Evolutionary conservation across 2,113 vertebrate species (phyloP).

Genomic region (Peucedramus taeniatus): DNA sequence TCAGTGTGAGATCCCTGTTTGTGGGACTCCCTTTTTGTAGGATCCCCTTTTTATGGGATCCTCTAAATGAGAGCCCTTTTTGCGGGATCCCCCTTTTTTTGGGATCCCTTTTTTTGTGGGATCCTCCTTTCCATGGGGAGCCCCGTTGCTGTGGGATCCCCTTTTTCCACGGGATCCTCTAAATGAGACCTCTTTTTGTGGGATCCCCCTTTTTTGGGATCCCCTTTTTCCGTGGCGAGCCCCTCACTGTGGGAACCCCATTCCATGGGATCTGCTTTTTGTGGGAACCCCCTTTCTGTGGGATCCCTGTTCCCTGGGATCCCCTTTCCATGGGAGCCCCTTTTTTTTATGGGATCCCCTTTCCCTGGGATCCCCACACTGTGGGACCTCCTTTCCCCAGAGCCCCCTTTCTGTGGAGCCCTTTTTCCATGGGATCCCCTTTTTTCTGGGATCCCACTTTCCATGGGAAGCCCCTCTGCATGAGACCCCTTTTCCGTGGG

Average conservation of each 20-base stretch:
- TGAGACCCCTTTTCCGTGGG: no score
- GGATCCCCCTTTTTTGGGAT: neutral
- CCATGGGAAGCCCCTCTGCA: neutral
- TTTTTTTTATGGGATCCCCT: neutral
- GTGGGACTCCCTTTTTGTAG: neutral
- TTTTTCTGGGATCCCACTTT: neutral
- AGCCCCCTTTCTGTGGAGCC: neutral
- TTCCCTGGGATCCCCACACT: no score
- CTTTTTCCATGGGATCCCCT: neutral
- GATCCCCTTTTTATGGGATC: neutral
- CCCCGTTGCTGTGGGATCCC: no score
- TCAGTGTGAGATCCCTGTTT: neutral
- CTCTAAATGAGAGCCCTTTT: neutral
- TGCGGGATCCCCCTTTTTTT: neutral
- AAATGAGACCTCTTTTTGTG: neutral
- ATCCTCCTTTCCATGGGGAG: no score
- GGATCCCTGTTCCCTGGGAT: neutral
- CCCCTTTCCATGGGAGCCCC: neutral
- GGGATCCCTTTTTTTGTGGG: no score
- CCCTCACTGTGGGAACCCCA: neutral
- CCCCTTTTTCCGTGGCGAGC: neutral
- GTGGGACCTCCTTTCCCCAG: no score
- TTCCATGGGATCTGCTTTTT: neutral
- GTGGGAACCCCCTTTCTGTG: neutral
- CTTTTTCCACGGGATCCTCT: neutral